Conservation (phyloP, 2,113 vertebrate species). For the Onychorhynchus coronatus region DNA sequence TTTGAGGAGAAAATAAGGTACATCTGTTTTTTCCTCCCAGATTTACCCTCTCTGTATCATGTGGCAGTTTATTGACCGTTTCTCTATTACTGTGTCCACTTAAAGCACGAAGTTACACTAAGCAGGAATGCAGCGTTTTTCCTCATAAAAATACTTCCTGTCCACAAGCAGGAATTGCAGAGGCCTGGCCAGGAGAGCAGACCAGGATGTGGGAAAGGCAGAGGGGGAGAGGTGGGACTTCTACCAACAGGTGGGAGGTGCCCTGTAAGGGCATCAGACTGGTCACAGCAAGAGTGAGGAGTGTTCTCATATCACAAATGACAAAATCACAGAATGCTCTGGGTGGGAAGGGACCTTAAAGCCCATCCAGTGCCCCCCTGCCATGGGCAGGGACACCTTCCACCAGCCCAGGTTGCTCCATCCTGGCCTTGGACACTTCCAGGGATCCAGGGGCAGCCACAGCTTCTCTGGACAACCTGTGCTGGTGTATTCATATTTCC, state of each 20-base stretch:
- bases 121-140: neutral
- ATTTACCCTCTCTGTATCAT: neutral
- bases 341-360: accelerated
- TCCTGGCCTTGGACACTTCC: neutral
- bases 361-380: accelerated
- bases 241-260: no score
- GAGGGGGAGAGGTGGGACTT: neutral
- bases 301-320: no score
- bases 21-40: neutral
- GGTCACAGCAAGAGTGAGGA: accelerated
- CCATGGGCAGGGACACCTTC: neutral
- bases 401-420: neutral
- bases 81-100: neutral
- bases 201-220: neutral
- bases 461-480: neutral
- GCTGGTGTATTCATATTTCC: neutral
- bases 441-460: neutral
- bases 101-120: neutral
- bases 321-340: neutral
- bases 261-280: neutral
- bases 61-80: neutral
- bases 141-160: no score
- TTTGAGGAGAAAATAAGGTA: neutral
- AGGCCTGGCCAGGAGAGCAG: neutral
- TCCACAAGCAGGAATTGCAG: neutral